Evolutionary conservation across 2,888 invertebrate species (phyloP), one percentile per base, ranked within the genome.

Genomic region (Furcula furcula): DNA sequence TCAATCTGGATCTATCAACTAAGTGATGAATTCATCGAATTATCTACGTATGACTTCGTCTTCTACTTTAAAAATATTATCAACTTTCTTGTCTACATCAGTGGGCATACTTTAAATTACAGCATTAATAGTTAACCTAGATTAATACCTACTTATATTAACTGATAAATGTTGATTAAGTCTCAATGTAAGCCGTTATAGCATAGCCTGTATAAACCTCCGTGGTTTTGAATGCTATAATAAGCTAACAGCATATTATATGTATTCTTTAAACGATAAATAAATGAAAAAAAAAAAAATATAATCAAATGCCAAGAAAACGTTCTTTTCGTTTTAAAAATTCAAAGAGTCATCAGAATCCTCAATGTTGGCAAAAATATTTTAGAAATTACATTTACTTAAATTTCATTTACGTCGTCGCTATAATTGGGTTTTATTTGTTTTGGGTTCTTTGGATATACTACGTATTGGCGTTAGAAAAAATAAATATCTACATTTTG

Each of bases 291-390:
- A n/a, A n/a, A n/a, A n/a, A n/a, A n/a, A n/a, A n/a, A n/a, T 9
- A 7, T 40, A 0, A 18, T 5, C 0, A 7, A 19, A 0, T 33
- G 26, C 9, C 16, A 36, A 7, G 26, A 34, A 2, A 41, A 41
- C 11, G 21, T 45, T 1, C 1, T 25, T 7, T 28, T 45, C 2
- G 29, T 46, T n/a, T 14, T 43, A 9, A 33, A 27, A 0, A 29
- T 43, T 5, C 43, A 43, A 36, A 31, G 16, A 3, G 23, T 37
- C 7, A 29, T 35, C 11, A 40, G 31, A 27, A 25, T 19, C 1
- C 31, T 46, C 4, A 26, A 25, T 10, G 34, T 27, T 9, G 13
- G 38, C 2, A 14, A 22, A 12, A n/a, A 5, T 7, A 20, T 7
- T 33, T 22, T 6, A 16, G 13, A n/a, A 23, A 3, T 1, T 3